phyloP scores from a whole-genome alignment of 2,113 vertebrate species.

The Periophthalmodon schlosseri region DNA sequence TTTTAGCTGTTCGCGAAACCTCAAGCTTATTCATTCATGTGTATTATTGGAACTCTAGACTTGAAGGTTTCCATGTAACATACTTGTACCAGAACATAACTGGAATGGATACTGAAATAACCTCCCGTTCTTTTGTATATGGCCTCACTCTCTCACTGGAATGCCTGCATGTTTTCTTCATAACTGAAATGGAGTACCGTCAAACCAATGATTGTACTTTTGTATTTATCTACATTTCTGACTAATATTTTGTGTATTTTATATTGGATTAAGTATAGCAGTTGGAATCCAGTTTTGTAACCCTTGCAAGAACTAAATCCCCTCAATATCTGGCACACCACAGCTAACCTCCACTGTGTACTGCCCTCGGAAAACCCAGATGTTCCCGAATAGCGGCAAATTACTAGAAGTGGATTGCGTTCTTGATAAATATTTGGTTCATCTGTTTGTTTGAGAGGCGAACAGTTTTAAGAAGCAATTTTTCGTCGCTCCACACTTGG shows the following conservation, averaged over 20 bases:
- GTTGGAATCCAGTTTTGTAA: background rate
- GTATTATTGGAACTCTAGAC: no score
- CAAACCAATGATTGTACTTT: no score
- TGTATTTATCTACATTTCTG: background rate
- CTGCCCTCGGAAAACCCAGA: conserved; percentile 9
- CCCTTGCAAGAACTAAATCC: background rate
- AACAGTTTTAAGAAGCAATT: conserved; percentile 70
- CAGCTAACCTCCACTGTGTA: background rate
- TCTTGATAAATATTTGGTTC: conserved; percentile 41
- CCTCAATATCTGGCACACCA: background rate
- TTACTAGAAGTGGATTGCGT: background rate
- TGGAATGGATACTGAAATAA: no score
- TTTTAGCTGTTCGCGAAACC: no score
- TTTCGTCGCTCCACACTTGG: conserved; percentile 62
- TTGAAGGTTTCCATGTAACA: no score
- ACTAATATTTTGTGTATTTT: background rate
- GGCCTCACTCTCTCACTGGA: no score
- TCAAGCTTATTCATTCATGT: no score
- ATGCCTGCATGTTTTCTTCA: no score
- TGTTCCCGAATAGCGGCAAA: background rate
- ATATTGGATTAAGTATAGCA: background rate
- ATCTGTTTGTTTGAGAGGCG: conserved; percentile 47
- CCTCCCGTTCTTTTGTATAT: no score
- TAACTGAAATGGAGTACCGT: no score
- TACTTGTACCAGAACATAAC: no score